Percentiles rank a stretch among this genome's conserved stretches.
These are phyloP conservation scores for Gadopsis bispinosus DNA, from an alignment of 2,797 vertebrate species.

Conservation along the genomic window DNA sequence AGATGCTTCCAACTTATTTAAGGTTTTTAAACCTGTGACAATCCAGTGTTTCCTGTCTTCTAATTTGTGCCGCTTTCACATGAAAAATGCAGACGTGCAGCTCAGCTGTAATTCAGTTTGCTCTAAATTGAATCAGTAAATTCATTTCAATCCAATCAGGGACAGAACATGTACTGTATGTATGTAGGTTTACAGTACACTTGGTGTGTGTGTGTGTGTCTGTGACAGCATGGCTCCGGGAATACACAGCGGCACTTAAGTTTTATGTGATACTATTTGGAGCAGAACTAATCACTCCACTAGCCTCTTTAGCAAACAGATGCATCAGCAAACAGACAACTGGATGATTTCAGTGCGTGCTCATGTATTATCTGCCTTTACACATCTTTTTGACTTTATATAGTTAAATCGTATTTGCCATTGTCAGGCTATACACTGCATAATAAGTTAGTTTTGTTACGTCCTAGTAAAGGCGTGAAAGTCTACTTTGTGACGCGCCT, in stretches of 20 bases:
- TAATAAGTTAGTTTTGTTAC: no score
- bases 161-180: not conserved
- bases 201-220: slow-evolving; percentile 11
- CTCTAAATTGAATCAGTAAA: slow-evolving; percentile 34
- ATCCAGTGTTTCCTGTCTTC: not conserved
- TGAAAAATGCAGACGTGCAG: not conserved
- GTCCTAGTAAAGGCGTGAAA: not conserved
- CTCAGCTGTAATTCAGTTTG: not conserved
- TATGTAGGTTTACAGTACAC: not conserved
- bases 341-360: slow-evolving; percentile 12
- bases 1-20: not conserved
- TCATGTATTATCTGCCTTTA: slow-evolving; percentile 19
- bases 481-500: not conserved
- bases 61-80: not conserved
- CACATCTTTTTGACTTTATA: not conserved
- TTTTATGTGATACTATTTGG: slow-evolving; percentile 68
- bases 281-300: slow-evolving; percentile 75
- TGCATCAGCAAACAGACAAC: slow-evolving; percentile 43
- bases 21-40: not conserved
- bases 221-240: slow-evolving; percentile 11
- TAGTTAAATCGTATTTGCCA: not conserved
- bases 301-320: slow-evolving; percentile 53
- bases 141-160: slow-evolving; percentile 41
- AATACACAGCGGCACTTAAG: slow-evolving; percentile 45
- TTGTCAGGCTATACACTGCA: not conserved